Conservation (phyloP, 2,797 vertebrate genomes). For the Sebastes matsubarae region DNA sequence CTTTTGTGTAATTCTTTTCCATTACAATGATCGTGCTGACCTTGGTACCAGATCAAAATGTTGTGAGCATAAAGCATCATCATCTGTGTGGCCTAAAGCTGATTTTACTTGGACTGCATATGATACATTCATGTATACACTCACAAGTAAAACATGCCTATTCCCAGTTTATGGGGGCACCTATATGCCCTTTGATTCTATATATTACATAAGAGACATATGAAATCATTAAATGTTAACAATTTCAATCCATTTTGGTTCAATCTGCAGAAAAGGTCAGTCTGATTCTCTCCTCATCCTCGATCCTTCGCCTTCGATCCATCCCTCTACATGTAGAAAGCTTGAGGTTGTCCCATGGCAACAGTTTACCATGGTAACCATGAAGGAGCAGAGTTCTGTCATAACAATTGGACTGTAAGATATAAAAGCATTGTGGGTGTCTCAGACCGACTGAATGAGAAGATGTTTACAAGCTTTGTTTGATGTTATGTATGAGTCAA, state of each 20-base stretch:
- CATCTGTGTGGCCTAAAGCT: background rate
- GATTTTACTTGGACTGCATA: background rate
- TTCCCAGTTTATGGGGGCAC: background rate
- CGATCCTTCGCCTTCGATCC: constrained; percentile 7
- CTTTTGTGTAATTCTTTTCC: background rate
- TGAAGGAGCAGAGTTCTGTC: constrained; percentile 50
- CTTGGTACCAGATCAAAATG: background rate
- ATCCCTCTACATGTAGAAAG: constrained; percentile 15
- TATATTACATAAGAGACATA: background rate
- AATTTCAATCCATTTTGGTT: background rate
- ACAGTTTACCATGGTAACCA: constrained; percentile 71
- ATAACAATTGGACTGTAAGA: constrained; percentile 36
- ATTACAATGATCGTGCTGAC: background rate
- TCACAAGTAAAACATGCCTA: background rate
- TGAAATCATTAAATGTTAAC: background rate
- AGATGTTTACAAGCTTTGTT: constrained; percentile 38
- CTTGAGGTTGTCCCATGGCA: constrained; percentile 37
- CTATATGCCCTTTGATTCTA: background rate
- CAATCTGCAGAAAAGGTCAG: background rate
- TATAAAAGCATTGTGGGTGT: constrained; percentile 46
- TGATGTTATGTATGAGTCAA: constrained; percentile 44
- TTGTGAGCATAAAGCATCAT: background rate
- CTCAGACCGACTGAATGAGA: constrained; percentile 39
- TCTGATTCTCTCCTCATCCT: background rate
- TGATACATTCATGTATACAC: background rate